Evolutionary conservation across 2,113 vertebrate genomes (phyloP).

Genomic region (Cheilinus undulatus): DNA sequence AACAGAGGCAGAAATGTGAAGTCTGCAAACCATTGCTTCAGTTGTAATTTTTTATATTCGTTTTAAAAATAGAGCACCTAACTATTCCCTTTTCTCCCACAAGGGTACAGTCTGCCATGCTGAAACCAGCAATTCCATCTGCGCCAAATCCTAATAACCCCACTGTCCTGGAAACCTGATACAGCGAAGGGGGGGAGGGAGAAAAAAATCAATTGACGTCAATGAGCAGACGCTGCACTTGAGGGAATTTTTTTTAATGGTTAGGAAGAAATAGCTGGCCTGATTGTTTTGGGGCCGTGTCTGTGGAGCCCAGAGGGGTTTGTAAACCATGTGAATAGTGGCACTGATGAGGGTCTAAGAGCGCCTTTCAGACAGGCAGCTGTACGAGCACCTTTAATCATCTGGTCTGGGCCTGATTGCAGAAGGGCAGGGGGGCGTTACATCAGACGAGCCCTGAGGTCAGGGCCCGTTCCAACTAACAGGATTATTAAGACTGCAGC

Average conservation of each 20-base stretch:
- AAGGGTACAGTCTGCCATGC: background rate
- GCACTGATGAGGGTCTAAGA: constrained; percentile 58
- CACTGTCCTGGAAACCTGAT: constrained; percentile 58
- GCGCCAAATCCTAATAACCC: constrained; percentile 51
- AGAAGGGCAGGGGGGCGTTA: constrained; percentile 28
- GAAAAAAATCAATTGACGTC: constrained; percentile 63
- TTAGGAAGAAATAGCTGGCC: constrained; percentile 68
- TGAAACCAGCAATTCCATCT: constrained; percentile 48
- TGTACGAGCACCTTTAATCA: constrained; percentile 62
- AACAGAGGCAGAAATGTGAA: constrained; percentile 8
- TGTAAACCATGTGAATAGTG: constrained; percentile 63
- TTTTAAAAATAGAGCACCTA: constrained; percentile 27
- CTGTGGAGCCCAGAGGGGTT: constrained; percentile 41
- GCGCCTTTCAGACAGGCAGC: constrained; percentile 51
- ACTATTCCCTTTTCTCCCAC: constrained; percentile 8
- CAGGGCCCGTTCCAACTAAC: constrained; percentile 52
- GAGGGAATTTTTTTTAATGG: constrained; percentile 49
- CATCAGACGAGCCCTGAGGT: constrained; percentile 47
- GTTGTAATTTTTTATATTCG: background rate
- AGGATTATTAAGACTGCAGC: constrained; percentile 67
- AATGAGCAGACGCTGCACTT: constrained; percentile 66
- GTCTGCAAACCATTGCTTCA: constrained; percentile 56
- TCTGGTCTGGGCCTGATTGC: constrained; percentile 66
- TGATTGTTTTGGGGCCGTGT: constrained; percentile 74
- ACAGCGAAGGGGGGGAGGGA: constrained; percentile 14